phyloP scores from a whole-genome alignment of 2,888 invertebrate genomes.

The Oeneis ivallda region DNA sequence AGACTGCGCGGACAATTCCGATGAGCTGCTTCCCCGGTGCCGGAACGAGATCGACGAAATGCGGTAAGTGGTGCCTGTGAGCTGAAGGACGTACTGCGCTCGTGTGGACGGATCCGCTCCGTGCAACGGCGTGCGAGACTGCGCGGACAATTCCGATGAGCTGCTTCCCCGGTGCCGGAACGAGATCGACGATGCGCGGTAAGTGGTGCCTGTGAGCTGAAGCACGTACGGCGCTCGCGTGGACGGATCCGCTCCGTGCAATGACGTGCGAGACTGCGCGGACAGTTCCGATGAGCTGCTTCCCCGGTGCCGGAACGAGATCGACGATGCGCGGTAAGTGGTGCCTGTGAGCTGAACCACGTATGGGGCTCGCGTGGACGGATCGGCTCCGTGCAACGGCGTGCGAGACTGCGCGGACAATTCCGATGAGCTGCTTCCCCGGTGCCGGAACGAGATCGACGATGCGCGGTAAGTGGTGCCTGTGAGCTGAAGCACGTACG shows the following conservation, averaged over 20 bases:
- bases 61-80: no score
- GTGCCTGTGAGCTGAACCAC: slow-evolving; percentile 23
- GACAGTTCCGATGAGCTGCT: slow-evolving; percentile 56
- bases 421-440: slow-evolving; percentile 63
- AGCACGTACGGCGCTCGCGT: neutral
- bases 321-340: slow-evolving; percentile 20
- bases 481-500: no score
- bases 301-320: slow-evolving; percentile 59
- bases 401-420: slow-evolving; percentile 61
- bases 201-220: no score
- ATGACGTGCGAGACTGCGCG: neutral
- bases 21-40: slow-evolving; percentile 64
- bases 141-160: slow-evolving; percentile 50
- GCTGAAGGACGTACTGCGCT: no score
- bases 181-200: slow-evolving; percentile 40
- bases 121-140: neutral
- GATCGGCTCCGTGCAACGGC: slow-evolving; percentile 66
- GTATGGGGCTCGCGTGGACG: slow-evolving; percentile 44
- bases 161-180: slow-evolving; percentile 61
- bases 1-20: slow-evolving; percentile 34
- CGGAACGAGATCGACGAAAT: slow-evolving; percentile 50
- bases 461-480: no score
- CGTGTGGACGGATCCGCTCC: slow-evolving; percentile 38
- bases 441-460: slow-evolving; percentile 63
- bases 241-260: slow-evolving; percentile 38